Base-by-base conservation (phyloP, 2,888 invertebrate species). In the Cantharis nigra region DNA sequence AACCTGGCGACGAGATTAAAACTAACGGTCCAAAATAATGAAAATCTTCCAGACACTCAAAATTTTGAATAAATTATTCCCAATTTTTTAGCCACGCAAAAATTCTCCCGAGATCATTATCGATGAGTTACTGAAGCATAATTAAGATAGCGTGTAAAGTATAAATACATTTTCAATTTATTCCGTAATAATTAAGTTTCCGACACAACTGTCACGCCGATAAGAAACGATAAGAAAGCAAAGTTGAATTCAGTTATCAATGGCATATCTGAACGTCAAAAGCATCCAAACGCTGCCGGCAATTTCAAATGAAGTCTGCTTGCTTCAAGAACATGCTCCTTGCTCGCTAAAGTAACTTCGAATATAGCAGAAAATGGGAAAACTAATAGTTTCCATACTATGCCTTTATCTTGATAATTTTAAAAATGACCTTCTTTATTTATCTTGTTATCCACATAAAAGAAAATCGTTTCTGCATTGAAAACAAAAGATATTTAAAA, bases 251-350 rank as follows among this genome's bases (percentile, higher is more conserved):
- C 72, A 76, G 75, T 79, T 78, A 80, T 80, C 80, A 81, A 78
- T 76, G 72, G 74, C 80, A 81, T 79, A 80, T 81, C 77, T 67
- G 73, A 75, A 77, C 75, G 80, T 76, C 78, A 77, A 69, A 65
- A 78, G 76, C 78, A 78, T 71, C 78, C 73, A 63, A 69, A 72
- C 74, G 78, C 80, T 75, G 73, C 72, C 64, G 80, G 79, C 79
- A 72, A 77, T 81, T 80, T 79, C 77, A 78, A 79, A 80, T 81
- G 78, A 73, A 80, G 77, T 78, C 81, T 78, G 72, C 72, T 78
- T 67, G 65, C 77, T 74, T 79, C 64, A 77, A 76, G 79, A 80
- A 74, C 77, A 79, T 72, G 79, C 78, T 80, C 79, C 79, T 72
- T 79, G 77, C 71, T 74, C 74, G 76, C 71, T 77, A 78, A 78